phyloP scores from a whole-genome alignment of 2,888 invertebrate species.

The Mantis religiosa region DNA sequence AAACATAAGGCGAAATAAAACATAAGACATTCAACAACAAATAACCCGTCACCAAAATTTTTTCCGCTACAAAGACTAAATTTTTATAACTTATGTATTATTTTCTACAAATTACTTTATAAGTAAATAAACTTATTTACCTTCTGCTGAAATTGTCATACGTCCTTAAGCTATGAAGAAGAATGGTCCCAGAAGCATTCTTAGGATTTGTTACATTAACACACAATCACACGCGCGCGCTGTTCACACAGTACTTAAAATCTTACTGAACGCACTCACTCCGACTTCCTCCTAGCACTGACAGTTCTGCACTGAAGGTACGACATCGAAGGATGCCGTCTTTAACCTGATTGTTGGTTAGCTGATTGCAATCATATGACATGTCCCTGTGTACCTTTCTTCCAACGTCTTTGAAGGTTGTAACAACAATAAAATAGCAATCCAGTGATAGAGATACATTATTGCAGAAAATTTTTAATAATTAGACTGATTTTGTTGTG shows the following conservation, averaged over 20 bases:
- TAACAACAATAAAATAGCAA: background rate
- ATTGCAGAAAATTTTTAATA: background rate
- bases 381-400: background rate
- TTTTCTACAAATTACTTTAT: too few species aligned
- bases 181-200: background rate
- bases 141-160: background rate
- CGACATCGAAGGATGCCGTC: background rate
- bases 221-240: background rate
- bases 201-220: background rate
- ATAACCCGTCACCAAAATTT: too few species aligned
- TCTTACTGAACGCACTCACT: background rate
- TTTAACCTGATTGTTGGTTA: background rate
- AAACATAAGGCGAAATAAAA: background rate
- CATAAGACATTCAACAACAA: too few species aligned
- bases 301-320: background rate
- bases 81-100: too few species aligned
- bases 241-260: background rate
- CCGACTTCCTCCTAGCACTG: background rate
- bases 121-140: background rate
- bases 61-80: too few species aligned
- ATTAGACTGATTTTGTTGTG: background rate
- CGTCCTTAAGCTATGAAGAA: background rate
- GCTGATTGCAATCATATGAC: background rate
- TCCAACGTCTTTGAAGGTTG: background rate
- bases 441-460: background rate